Base-by-base conservation (phyloP, 2,888 invertebrate species). In the Philaethria dido region DNA sequence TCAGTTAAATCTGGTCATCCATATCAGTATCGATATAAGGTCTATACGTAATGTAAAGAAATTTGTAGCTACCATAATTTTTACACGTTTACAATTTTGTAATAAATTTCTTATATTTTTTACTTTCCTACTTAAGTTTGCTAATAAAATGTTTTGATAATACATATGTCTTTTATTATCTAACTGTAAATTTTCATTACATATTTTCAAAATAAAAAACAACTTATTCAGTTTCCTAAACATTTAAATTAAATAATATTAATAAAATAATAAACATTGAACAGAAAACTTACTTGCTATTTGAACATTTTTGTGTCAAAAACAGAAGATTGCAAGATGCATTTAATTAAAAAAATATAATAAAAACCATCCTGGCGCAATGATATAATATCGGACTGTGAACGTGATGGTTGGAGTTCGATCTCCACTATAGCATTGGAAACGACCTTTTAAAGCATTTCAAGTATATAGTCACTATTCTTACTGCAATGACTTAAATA, bases 91-190 rank as follows among this genome's bases (percentile, higher is more conserved):
- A 87, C 91, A 90, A 81, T 91, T 90, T 90, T 90, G 81, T 91
- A 90, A 86, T 85, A 82, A 87, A 80, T 87, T 90, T 91, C 88
- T 87, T 92, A 91, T 89, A 88, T 92, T 92, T 92, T 83, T 87
- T 91, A 92, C 89, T 92, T 92, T 92, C 92, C 90, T 91, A 92
- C 89, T 87, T 88, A 90, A 92, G 89, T 89, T 91, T 89, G 88
- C 89, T 92, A 92, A 92, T 92, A 91, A 92, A 92, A 91, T 88
- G 90, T 91, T 92, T 91, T 91, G 85, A 85, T 85, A 86, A 88
- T 88, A 79, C 72, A 71, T 66, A 68, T 67, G 44, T 54, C 60
- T 77, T 75, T 73, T 62, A 73, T 73, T 73, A 63, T 20, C 8
- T 45, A 33, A 6, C 6, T 50, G 25, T 14, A 50, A 2, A 25